phyloP scores from a whole-genome alignment of 1,140 invertebrate species.

The Odontomachus brunneus region DNA sequence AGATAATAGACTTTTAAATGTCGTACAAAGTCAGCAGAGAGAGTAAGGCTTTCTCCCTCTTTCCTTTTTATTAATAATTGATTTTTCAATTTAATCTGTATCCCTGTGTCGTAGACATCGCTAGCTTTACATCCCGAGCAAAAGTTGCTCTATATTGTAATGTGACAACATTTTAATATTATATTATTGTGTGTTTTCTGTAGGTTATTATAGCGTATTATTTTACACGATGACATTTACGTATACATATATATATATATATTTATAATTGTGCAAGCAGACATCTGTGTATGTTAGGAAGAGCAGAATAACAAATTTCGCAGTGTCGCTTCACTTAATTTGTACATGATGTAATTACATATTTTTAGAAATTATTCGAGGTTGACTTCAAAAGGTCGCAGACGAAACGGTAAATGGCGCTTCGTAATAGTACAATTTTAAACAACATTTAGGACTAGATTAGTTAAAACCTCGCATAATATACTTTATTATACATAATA shows the following conservation, averaged over 20 bases:
- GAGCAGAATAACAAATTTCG: conserved; percentile 22
- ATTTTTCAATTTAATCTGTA: neutral
- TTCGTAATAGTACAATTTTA: too few relatives aligned
- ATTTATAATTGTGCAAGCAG: conserved; percentile 29
- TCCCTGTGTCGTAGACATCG: neutral
- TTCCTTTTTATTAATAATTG: neutral
- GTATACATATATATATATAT: conserved; percentile 3
- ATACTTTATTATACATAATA: too few relatives aligned
- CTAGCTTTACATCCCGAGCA: conserved; percentile 1
- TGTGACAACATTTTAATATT: conserved; percentile 21
- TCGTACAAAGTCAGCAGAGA: conserved; percentile 17
- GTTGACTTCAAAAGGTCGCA: neutral
- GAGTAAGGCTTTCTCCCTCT: neutral
- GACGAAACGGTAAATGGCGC: neutral
- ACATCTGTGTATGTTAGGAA: conserved; percentile 1
- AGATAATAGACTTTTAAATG: neutral
- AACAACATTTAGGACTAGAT: too few relatives aligned
- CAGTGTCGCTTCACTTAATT: neutral
- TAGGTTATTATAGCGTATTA: conserved; percentile 22
- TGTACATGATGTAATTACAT: conserved; percentile 13
- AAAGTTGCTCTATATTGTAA: conserved; percentile 14
- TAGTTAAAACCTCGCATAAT: too few relatives aligned
- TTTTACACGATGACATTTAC: too few relatives aligned
- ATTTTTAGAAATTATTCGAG: neutral
- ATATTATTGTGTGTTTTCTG: neutral